Conservation (phyloP, 2,113 vertebrate genomes). For the Vulpes vulpes region DNA sequence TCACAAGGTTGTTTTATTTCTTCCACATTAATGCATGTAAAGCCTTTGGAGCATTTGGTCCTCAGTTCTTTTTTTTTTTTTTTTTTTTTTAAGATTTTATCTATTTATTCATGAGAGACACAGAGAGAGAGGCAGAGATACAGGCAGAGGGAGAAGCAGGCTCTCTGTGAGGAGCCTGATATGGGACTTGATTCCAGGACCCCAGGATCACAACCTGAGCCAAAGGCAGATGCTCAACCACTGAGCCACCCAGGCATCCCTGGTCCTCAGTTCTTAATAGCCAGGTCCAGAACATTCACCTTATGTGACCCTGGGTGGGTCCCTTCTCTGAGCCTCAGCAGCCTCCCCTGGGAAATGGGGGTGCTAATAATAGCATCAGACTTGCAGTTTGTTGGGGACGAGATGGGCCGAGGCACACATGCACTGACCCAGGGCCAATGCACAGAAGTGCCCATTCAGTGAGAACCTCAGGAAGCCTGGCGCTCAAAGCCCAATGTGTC, state of each 20-base stretch:
- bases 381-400: neutral
- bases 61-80: neutral
- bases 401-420: neutral
- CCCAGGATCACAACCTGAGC: too few relatives aligned
- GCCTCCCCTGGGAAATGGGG: conserved; percentile 40
- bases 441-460: accelerated
- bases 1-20: neutral
- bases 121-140: too few relatives aligned
- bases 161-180: too few relatives aligned
- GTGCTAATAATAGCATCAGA: conserved; percentile 31
- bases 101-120: too few relatives aligned
- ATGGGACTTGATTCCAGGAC: too few relatives aligned
- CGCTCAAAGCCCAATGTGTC: neutral
- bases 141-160: too few relatives aligned
- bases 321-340: neutral
- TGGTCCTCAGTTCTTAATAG: neutral
- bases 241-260: too few relatives aligned
- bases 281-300: neutral
- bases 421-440: neutral
- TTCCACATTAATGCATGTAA: neutral
- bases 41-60: neutral
- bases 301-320: neutral
- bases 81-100: too few relatives aligned
- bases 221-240: too few relatives aligned
- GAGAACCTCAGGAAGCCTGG: neutral